Percentiles rank a stretch among this genome's conserved stretches.
These are phyloP conservation scores for Colinus virginianus DNA, from an alignment of 2,113 vertebrate species.

Conservation along the genomic window DNA sequence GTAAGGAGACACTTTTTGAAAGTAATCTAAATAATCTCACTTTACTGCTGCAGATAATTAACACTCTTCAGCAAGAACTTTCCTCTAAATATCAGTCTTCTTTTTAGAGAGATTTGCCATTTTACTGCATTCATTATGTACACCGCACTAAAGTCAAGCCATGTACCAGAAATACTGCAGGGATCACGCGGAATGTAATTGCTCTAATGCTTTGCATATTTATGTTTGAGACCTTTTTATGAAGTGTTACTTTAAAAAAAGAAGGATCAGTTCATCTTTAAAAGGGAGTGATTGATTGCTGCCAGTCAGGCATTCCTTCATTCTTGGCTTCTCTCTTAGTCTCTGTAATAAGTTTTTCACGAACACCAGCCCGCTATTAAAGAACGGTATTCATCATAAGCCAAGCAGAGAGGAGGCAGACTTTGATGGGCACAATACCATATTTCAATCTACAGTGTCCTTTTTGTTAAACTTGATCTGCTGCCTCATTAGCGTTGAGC, in stretches of 20 bases:
- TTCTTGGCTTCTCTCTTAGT: slow-evolving; percentile 83
- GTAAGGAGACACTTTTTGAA: slow-evolving; percentile 42
- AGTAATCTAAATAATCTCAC: slow-evolving; percentile 67
- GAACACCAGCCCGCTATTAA: slow-evolving; percentile 89
- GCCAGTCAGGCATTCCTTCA: slow-evolving; percentile 91
- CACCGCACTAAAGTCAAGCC: slow-evolving; percentile 58
- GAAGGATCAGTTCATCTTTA: slow-evolving; percentile 80
- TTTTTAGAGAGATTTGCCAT: slow-evolving; percentile 72
- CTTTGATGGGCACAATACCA: slow-evolving; percentile 87
- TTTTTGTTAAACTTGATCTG: slow-evolving; percentile 88
- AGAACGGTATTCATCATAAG: slow-evolving; percentile 91
- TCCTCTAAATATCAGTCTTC: slow-evolving; percentile 72
- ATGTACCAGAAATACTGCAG: slow-evolving; percentile 51
- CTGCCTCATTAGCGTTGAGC: slow-evolving; percentile 69
- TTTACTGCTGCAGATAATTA: slow-evolving; percentile 71
- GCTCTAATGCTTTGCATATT: slow-evolving; percentile 76
- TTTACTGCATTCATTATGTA: slow-evolving; percentile 72
- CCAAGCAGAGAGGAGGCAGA: slow-evolving; percentile 88
- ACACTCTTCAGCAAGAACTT: slow-evolving; percentile 69
- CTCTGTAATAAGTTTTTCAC: slow-evolving; percentile 88
- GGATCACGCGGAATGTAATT: slow-evolving; percentile 67
- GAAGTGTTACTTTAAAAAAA: slow-evolving; percentile 81
- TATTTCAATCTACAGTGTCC: slow-evolving; percentile 90
- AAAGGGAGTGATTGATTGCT: slow-evolving; percentile 91
- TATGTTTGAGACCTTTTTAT: slow-evolving; percentile 75